phyloP scores from a whole-genome alignment of 2,113 vertebrate genomes.

The Austrofundulus limnaeus region DNA sequence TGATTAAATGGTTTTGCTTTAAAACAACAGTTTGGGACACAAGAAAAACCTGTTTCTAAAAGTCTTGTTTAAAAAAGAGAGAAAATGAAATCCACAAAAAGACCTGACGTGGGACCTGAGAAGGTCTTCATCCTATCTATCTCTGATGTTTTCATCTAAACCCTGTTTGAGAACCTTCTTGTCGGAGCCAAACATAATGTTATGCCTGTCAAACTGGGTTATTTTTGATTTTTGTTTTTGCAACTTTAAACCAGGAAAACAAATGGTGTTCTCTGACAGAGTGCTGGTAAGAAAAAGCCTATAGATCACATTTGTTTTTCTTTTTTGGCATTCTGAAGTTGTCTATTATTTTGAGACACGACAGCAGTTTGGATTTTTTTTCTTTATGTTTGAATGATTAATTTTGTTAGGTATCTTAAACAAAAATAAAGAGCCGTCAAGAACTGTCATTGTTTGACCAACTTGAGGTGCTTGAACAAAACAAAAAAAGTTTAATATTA shows the following conservation, averaged over 20 bases:
- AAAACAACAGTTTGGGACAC: no score
- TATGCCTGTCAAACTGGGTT: not conserved
- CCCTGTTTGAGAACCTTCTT: not conserved
- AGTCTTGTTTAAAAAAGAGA: not conserved
- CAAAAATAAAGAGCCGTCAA: no score
- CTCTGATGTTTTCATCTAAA: not conserved
- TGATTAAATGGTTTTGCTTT: no score
- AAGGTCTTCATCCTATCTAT: not conserved
- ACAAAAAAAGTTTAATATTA: no score
- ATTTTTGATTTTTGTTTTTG: not conserved
- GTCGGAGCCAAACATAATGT: not conserved
- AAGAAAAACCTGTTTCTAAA: not conserved
- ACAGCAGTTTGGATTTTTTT: no score
- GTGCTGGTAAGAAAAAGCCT: not conserved
- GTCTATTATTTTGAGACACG: no score
- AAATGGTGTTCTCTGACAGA: not conserved
- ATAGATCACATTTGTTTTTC: not conserved
- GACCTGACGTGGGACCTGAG: not conserved
- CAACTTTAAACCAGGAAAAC: not conserved
- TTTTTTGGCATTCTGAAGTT: no score
- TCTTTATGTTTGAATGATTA: no score
- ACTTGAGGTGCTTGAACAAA: no score
- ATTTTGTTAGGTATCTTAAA: no score
- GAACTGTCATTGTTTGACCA: no score
- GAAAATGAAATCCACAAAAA: not conserved